Evolutionary conservation across 2,888 invertebrate genomes (phyloP).

Genomic region (Listrodromus nycthemerus): DNA sequence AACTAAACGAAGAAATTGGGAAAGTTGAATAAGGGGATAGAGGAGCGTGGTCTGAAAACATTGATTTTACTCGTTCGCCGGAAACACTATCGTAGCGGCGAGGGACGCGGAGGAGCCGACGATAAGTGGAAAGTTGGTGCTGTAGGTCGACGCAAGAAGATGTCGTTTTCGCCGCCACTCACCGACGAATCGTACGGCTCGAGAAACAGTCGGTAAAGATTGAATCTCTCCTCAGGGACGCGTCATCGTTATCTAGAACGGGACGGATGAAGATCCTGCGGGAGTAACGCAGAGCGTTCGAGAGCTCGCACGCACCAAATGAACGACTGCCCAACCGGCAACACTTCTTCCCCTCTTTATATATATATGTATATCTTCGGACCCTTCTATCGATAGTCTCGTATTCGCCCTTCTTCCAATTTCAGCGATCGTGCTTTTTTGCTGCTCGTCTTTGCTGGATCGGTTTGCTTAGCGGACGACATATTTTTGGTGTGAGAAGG

Average conservation of each 20-base stretch:
- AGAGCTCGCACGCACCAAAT: conserved; percentile 57
- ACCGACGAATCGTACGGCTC: conserved; percentile 54
- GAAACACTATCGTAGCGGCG: not conserved
- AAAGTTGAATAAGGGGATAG: not conserved
- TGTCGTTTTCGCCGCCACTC: conserved; percentile 65
- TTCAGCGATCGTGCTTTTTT: conserved; percentile 31
- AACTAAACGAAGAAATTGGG: not conserved
- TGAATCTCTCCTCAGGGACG: conserved; percentile 77
- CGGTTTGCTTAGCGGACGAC: conserved; percentile 57
- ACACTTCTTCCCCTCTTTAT: conserved; percentile 14
- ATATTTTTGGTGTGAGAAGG: conserved; percentile 49
- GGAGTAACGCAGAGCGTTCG: conserved; percentile 46
- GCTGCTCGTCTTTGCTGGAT: conserved; percentile 30
- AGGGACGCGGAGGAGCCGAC: conserved; percentile 23
- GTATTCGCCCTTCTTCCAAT: conserved; percentile 30
- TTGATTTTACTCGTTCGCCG: conserved; percentile 16
- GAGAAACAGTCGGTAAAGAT: conserved; percentile 74
- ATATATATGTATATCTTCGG: conserved; percentile 20
- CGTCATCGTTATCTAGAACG: conserved; percentile 60
- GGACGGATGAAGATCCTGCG: conserved; percentile 29
- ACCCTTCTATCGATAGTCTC: conserved; percentile 41
- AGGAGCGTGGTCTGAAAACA: not conserved
- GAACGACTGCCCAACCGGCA: conserved; percentile 60
- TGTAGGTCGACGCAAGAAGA: conserved; percentile 47
- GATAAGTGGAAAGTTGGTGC: conserved; percentile 32